Conservation (phyloP, 2,113 vertebrate species). For the Pseudopipra pipra region DNA sequence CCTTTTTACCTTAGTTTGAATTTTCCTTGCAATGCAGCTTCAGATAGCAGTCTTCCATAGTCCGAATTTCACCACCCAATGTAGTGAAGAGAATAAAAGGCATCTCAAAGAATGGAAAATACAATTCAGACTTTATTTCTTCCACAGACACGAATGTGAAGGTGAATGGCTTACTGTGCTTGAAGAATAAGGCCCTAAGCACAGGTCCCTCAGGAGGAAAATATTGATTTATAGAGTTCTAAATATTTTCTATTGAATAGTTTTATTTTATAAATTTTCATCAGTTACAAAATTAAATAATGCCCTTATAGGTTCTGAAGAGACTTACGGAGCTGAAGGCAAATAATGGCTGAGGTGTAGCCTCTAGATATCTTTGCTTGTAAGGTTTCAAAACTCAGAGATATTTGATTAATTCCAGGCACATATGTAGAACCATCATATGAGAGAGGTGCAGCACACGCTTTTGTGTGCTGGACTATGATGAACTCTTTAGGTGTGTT, state of each 20-base stretch:
- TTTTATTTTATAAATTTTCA: neutral
- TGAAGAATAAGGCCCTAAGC: neutral
- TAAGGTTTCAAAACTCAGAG: neutral
- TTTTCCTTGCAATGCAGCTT: neutral
- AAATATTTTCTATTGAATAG: neutral
- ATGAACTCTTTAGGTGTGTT: neutral
- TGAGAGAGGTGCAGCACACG: neutral
- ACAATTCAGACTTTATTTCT: neutral
- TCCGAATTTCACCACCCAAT: neutral
- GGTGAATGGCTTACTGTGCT: neutral
- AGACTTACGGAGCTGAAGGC: neutral
- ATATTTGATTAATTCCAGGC: neutral
- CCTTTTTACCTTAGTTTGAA: neutral
- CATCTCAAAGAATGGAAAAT: neutral
- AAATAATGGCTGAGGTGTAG: neutral
- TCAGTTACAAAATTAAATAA: neutral
- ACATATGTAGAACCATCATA: neutral
- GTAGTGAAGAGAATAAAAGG: neutral
- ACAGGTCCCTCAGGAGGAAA: neutral
- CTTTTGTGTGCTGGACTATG: neutral
- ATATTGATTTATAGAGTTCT: neutral
- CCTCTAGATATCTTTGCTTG: neutral
- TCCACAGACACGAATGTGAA: neutral
- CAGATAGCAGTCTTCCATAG: neutral
- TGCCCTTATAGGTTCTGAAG: neutral